Conservation (phyloP, 1,140 invertebrate genomes). For the Drosophila tsacasi region DNA sequence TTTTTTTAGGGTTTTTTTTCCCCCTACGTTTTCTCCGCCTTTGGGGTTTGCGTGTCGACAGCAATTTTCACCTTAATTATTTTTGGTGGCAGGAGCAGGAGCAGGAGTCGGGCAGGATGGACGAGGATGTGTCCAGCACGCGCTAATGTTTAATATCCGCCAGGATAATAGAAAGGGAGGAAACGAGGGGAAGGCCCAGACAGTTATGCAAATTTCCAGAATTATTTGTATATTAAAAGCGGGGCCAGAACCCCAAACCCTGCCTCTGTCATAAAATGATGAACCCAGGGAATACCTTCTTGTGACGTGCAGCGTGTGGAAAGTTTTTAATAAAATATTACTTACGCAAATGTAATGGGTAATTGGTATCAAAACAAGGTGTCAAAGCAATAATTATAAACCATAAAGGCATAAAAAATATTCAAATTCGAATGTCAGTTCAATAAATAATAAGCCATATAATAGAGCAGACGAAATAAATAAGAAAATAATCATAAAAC, state of each 20-base stretch:
- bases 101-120: conserved; percentile 12
- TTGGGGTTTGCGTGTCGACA: conserved; percentile 75
- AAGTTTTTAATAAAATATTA: conserved; percentile 21
- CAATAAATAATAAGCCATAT: conserved; percentile 25
- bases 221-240: conserved; percentile 66
- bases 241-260: conserved; percentile 24
- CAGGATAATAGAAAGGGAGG: conserved; percentile 38
- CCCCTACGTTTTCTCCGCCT: conserved; percentile 24
- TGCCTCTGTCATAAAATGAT: conserved; percentile 17
- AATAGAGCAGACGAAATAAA: conserved; percentile 8
- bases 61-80: conserved; percentile 84
- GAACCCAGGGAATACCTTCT: conserved; percentile 40
- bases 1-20: conserved; percentile 12
- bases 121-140: conserved; percentile 69
- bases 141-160: conserved; percentile 83
- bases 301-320: conserved; percentile 13
- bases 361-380: conserved; percentile 12
- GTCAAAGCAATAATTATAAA: conserved; percentile 28
- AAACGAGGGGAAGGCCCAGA: conserved; percentile 37
- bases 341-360: conserved; percentile 33
- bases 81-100: conserved; percentile 52
- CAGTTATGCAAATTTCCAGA: conserved; percentile 80
- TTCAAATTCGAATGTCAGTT: conserved; percentile 12
- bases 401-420: conserved; percentile 17
- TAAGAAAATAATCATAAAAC: conserved; percentile 18